Base-by-base conservation (phyloP, 2,113 vertebrate genomes). In the Poecilia latipinna region DNA sequence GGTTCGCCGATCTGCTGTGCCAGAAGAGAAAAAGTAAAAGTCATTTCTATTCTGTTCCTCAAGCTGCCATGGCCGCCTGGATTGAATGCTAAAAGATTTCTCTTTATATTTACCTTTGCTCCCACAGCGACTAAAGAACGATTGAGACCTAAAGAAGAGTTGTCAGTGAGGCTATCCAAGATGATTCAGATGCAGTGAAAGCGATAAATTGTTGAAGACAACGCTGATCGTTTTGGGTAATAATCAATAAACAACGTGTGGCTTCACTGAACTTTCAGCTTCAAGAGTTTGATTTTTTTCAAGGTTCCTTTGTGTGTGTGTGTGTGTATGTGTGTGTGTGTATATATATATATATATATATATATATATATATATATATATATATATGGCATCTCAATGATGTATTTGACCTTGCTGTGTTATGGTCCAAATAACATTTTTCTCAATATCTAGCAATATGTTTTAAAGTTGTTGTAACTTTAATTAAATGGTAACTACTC, bases 1-100 rank as follows among this genome's bases (percentile, higher is more conserved):
- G 77, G 44, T 77, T 82, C 86, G 86, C 79, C 83, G 86, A 84
- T 84, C 81, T 37, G 84, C 84, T 83, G 78, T 70, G 83, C 61
- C 79, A 72, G 82, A 86, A 79, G 72, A 82, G 78, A 90, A 74
- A 77, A 70, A 61, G 77, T 64, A 71, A 86, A 84, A 86, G 87
- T 90, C 80, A 82, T 51, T 75, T 76, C 72, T 31, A 71, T 77
- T 81, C 74, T 13, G 28, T 32, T 77, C 57, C 83, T 68, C 72
- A 12, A 31, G 62, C 71, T 63, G 75, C 79, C 61, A 42, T 28
- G 26, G 32, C 74, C 71, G 67, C 67, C 15, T n/a, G 70, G 33
- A 6, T 37, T 51, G 77, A 82, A 68, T 75, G 32, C 66, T 70
- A 79, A 80, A 32, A n/a, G 28, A 70, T 72, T 68, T 72, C 22